Evolutionary conservation across 2,888 invertebrate species (phyloP).

Genomic region (Cryptus armator): DNA sequence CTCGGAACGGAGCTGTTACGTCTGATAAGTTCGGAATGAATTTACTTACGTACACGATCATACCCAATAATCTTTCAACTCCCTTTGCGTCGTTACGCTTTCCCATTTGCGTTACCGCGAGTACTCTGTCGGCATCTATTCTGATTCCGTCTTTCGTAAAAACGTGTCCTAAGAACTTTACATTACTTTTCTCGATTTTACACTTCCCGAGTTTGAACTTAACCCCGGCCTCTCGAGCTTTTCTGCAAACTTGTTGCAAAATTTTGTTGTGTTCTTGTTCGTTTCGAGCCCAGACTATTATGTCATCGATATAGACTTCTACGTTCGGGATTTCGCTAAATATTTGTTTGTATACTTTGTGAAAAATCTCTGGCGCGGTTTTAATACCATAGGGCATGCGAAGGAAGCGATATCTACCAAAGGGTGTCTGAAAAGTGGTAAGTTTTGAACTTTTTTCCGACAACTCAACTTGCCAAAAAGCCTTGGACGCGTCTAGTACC

Average conservation of each 20-base stretch:
- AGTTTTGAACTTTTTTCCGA: slow-evolving; percentile 71
- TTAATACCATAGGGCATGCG: slow-evolving; percentile 74
- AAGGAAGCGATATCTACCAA: slow-evolving; percentile 75
- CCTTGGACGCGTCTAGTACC: slow-evolving; percentile 72
- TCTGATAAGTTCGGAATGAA: slow-evolving; percentile 62
- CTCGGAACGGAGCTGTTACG: slow-evolving; percentile 49
- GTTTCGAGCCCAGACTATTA: slow-evolving; percentile 64
- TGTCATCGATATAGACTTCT: slow-evolving; percentile 69
- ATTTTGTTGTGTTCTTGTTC: slow-evolving; percentile 55
- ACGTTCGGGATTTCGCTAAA: slow-evolving; percentile 62
- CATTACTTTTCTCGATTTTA: slow-evolving; percentile 46
- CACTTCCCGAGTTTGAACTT: slow-evolving; percentile 65
- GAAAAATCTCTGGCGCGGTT: slow-evolving; percentile 67
- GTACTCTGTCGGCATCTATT: slow-evolving; percentile 56
- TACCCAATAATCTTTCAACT: slow-evolving; percentile 64
- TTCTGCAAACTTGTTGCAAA: slow-evolving; percentile 45
- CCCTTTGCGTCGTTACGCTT: slow-evolving; percentile 55
- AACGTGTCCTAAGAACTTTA: slow-evolving; percentile 63
- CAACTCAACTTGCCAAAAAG: slow-evolving; percentile 74
- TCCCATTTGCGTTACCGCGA: slow-evolving; percentile 58
- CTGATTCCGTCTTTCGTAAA: slow-evolving; percentile 55
- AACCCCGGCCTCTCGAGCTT: slow-evolving; percentile 46
- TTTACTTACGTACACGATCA: slow-evolving; percentile 66
- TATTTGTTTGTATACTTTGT: slow-evolving; percentile 66
- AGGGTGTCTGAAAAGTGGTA: slow-evolving; percentile 76